These are phyloP conservation scores for Eutrigla gurnardus DNA, from an alignment of 2,797 vertebrate genomes.

Conservation along the genomic window DNA sequence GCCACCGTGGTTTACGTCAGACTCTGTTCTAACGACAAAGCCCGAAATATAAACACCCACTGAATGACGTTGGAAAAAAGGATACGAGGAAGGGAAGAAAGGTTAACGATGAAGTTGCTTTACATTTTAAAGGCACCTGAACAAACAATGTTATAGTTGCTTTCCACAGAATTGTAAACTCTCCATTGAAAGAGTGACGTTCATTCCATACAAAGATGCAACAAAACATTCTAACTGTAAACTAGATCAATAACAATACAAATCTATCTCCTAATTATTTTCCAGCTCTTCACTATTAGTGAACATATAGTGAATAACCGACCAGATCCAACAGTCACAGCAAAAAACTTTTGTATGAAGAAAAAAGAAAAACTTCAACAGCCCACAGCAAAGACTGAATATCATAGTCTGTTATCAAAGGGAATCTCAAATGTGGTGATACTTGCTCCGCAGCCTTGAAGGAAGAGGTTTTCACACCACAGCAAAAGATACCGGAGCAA, in stretches of 20 bases:
- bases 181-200: background rate
- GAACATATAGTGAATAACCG: background rate
- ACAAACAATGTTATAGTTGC: background rate
- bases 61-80: background rate
- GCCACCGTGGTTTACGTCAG: conserved; percentile 23
- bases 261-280: background rate
- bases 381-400: conserved; percentile 13
- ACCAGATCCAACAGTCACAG: background rate
- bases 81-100: background rate
- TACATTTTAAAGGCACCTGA: background rate
- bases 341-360: background rate
- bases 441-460: conserved; percentile 28
- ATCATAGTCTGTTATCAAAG: background rate
- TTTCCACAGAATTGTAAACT: background rate
- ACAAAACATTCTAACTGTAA: background rate
- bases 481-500: conserved; percentile 8
- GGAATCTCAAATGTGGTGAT: conserved; percentile 24
- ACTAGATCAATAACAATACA: background rate
- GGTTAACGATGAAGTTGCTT: background rate
- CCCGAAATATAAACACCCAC: conserved; percentile 30
- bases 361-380: background rate
- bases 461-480: conserved; percentile 14
- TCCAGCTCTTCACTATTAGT: background rate
- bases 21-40: conserved; percentile 12
- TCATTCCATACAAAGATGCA: background rate